Conservation (phyloP, 2,888 invertebrate species). For the Dascillus cervinus region DNA sequence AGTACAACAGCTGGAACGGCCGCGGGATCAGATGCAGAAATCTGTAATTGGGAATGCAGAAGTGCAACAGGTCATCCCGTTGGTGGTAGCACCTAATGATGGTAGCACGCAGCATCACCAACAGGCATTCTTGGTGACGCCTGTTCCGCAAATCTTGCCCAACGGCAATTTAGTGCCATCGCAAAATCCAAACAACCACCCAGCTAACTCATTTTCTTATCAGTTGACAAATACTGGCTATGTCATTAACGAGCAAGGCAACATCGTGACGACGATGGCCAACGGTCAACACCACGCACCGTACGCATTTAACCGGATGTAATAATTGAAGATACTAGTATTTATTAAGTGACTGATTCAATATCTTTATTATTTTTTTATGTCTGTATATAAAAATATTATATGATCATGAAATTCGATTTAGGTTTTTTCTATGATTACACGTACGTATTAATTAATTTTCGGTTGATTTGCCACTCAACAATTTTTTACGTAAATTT, state of each 20-base stretch:
- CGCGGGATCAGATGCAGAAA: conserved; percentile 44
- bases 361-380: too few species aligned
- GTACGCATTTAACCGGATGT: conserved; percentile 41
- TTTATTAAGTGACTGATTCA: too few species aligned
- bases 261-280: conserved; percentile 41
- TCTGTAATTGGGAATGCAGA: conserved; percentile 49
- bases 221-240: conserved; percentile 41
- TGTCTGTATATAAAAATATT: too few species aligned
- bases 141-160: conserved; percentile 56
- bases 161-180: conserved; percentile 37
- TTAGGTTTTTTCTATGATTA: too few species aligned
- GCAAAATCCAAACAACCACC: conserved; percentile 35
- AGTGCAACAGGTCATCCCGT: conserved; percentile 55
- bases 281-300: conserved; percentile 38
- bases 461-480: too few species aligned
- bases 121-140: conserved; percentile 58
- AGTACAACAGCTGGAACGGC: conserved; percentile 42
- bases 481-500: too few species aligned
- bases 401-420: too few species aligned
- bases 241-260: conserved; percentile 43
- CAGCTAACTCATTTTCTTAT: conserved; percentile 40
- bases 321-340: too few species aligned
- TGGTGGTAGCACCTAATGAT: conserved; percentile 50
- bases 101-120: conserved; percentile 41
- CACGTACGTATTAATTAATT: too few species aligned